Conservation (phyloP, 2,113 vertebrate species). For the Dendrocopos noguchii region DNA sequence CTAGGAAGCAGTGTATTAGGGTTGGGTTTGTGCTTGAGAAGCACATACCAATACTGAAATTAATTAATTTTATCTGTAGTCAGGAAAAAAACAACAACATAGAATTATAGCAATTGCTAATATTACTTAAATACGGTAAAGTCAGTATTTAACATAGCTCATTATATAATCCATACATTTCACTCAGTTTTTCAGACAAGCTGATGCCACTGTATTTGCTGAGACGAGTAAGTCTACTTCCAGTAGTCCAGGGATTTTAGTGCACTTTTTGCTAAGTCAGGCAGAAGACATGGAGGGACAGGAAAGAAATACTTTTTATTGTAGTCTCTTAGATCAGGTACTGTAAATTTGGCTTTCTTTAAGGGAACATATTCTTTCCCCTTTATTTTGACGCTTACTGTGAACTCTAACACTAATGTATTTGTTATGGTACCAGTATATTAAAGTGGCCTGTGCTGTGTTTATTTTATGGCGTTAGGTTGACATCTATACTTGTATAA, state of each 20-base stretch:
- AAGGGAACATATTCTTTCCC: neutral
- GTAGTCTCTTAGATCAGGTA: neutral
- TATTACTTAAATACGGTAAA: neutral
- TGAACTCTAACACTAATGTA: neutral
- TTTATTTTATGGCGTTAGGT: slow-evolving; percentile 29
- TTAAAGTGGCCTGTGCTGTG: neutral
- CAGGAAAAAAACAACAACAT: neutral
- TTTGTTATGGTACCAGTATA: neutral
- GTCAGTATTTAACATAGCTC: neutral
- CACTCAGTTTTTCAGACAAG: neutral
- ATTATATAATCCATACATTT: neutral
- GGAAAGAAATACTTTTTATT: neutral
- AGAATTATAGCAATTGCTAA: neutral
- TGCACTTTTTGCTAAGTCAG: neutral
- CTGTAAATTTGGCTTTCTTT: neutral
- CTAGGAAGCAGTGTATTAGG: neutral
- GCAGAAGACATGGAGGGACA: neutral
- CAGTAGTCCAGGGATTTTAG: neutral
- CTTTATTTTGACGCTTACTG: neutral
- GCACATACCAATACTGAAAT: neutral
- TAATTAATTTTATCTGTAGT: neutral
- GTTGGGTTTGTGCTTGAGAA: neutral
- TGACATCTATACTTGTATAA: neutral
- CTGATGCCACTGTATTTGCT: neutral
- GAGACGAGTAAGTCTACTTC: neutral